These are phyloP conservation scores for Suricata suricatta DNA, from an alignment of 2,113 vertebrate genomes.

Conservation along the genomic window DNA sequence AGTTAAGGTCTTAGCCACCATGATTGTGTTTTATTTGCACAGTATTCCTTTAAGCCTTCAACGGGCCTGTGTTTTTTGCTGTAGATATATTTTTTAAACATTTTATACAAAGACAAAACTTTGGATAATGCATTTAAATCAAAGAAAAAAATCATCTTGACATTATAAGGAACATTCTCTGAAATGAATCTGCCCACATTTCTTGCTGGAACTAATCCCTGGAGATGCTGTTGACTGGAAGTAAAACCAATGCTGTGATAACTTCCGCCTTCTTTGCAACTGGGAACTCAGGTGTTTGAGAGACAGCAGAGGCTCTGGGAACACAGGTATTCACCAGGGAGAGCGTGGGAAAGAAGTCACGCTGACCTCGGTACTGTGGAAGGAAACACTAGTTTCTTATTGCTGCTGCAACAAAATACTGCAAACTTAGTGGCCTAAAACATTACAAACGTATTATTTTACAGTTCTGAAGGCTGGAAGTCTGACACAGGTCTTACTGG, in stretches of 20 bases:
- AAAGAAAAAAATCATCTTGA: slow-evolving; percentile 14
- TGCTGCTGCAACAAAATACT: not conserved
- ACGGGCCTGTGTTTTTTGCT: not conserved
- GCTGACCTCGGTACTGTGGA: not conserved
- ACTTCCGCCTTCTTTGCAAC: not conserved
- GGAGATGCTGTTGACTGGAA: not conserved
- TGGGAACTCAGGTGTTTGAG: not conserved
- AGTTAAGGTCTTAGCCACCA: not conserved
- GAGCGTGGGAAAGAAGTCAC: not conserved
- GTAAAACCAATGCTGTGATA: not conserved
- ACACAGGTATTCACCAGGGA: fast-evolving
- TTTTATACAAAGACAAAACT: slow-evolving; percentile 30
- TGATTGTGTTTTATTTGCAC: not conserved
- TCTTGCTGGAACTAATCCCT: not conserved
- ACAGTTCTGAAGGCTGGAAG: not conserved
- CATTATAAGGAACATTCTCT: not conserved
- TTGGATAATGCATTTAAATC: not conserved
- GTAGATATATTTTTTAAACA: not conserved
- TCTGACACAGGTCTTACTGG: not conserved
- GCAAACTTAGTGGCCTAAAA: not conserved
- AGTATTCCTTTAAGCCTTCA: slow-evolving; percentile 27
- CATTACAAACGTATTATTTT: not conserved
- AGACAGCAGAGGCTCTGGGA: not conserved
- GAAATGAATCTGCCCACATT: slow-evolving; percentile 32
- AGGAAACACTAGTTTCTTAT: not conserved